phyloP scores from a whole-genome alignment of 2,113 vertebrate genomes.

The Isichthys henryi region DNA sequence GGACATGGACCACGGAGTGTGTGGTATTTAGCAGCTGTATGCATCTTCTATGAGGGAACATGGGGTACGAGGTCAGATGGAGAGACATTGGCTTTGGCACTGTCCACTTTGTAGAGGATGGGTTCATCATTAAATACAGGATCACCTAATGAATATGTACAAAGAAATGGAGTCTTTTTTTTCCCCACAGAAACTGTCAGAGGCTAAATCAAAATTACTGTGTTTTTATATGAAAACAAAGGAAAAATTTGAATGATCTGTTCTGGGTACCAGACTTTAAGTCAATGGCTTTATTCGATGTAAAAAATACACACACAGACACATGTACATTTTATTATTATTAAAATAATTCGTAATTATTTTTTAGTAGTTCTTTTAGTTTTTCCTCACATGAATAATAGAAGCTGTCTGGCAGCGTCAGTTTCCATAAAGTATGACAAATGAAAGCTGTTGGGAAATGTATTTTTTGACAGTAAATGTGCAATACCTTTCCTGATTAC shows the following conservation, averaged over 20 bases:
- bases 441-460: neutral
- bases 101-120: neutral
- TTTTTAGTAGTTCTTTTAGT: neutral
- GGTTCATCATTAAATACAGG: neutral
- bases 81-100: neutral
- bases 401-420: neutral
- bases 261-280: neutral
- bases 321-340: neutral
- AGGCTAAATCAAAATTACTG: neutral
- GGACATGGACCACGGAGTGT: neutral
- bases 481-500: neutral
- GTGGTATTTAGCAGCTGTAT: neutral
- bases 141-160: neutral
- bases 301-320: neutral
- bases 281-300: neutral
- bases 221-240: neutral
- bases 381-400: neutral
- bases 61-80: neutral
- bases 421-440: neutral
- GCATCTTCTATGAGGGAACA: neutral
- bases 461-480: neutral
- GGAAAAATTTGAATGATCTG: neutral
- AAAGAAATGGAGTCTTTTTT: neutral
- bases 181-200: neutral
- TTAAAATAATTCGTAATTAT: neutral